Evolutionary conservation across 1,140 invertebrate genomes (phyloP), one percentile per base, ranked within the genome.

Genomic region (Drosophila oshimai): DNA sequence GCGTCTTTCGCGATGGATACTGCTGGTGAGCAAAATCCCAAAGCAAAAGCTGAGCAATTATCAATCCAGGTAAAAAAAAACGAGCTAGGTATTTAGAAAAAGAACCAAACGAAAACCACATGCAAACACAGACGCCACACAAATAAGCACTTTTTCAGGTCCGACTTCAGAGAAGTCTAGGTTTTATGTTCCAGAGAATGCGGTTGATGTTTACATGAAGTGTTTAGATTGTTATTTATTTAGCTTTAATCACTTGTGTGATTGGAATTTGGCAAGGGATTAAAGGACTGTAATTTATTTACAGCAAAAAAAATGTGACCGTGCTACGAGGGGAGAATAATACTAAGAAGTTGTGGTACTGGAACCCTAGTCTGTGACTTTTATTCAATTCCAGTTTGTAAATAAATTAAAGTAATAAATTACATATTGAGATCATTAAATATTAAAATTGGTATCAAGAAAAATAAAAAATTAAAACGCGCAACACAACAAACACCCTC

Each of bases 1-100:
- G 64, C 64, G 47, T 24, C 64, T 68, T 68, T 67, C 45, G 64
- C 64, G 24, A 68, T 68, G 64, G 46, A 68, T 68, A 65, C 29
- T 69, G 53, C 29, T 33, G 46, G 13, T 24, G 20, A 9, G 24
- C 53, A 57, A 22, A 57, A 57, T 33, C 18, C 53, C 53, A 57
- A 31, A 50, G 46, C 53, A 57, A 57, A 57, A 57, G 53, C 31
- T 24, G 53, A 46, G 22, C 41, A 44, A 26, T 10, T 44, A 24
- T 31, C 28, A 28, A 13, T 4, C 5, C 6, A 24, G 46, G 22
- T n/a, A 18, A 9, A 33, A 12, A 18, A 33, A 15, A 20, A 42
- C n/a, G 3, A 5, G 6, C 9, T 26, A 44, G 15, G 24, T 51
- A 28, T 20, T 10, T 29, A 0, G 3, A 17, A 55, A 51, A 29